These are phyloP conservation scores for Dasyprocta punctata DNA, from an alignment of 2,113 vertebrate species.

Conservation along the genomic window DNA sequence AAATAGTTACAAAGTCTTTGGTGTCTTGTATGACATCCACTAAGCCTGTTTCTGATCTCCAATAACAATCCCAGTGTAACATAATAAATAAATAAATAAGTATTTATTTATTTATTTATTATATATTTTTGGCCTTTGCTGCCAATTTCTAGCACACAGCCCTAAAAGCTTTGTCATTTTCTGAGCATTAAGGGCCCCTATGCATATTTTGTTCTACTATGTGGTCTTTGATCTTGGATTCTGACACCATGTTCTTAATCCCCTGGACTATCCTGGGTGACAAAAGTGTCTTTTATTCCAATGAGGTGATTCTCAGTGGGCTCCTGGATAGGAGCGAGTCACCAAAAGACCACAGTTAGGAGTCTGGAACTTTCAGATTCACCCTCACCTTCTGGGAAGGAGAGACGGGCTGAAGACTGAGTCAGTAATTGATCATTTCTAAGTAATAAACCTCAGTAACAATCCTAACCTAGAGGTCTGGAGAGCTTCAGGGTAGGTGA, in stretches of 20 bases:
- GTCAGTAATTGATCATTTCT: not conserved
- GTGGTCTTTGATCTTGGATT: not conserved
- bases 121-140: not conserved
- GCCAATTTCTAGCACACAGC: not conserved
- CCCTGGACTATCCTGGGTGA: not conserved
- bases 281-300: not conserved
- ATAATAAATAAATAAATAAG: not conserved
- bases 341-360: not conserved
- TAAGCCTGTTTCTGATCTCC: not conserved
- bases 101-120: not conserved
- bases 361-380: not conserved
- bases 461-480: not conserved
- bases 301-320: not conserved
- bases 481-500: not conserved
- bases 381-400: not conserved
- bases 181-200: not conserved
- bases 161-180: not conserved
- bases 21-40: not conserved
- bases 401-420: not conserved
- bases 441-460: not conserved
- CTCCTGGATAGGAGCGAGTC: not conserved
- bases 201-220: not conserved
- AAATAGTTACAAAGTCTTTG: not conserved
- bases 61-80: not conserved
- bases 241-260: not conserved